A percentile compares a stretch with the other conserved stretches of the same genome.
Conservation (phyloP, 2,888 invertebrate species). For the Lepidonotus clava region DNA sequence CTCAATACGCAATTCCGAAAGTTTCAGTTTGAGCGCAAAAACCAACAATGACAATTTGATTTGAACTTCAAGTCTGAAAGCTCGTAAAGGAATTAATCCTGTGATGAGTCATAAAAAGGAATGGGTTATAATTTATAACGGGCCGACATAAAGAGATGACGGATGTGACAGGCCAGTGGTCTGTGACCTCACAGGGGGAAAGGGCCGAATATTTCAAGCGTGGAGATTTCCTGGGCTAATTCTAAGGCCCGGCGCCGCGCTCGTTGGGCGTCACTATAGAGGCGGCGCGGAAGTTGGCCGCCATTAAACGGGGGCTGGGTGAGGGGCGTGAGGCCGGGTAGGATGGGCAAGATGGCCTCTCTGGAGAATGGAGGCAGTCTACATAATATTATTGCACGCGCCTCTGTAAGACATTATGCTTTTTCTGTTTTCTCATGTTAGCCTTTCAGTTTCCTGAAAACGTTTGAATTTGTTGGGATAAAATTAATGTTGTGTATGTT, state of each 20-base stretch:
- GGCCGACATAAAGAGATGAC: background rate
- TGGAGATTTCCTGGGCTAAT: slow-evolving; percentile 16
- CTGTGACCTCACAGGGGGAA: background rate
- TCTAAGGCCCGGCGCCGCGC: background rate
- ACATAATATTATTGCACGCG: too few species aligned
- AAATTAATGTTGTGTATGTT: too few species aligned
- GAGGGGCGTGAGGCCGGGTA: background rate
- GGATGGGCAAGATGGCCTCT: too few species aligned
- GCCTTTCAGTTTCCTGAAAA: too few species aligned
- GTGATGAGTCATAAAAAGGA: background rate
- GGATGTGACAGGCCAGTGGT: background rate
- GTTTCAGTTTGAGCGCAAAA: slow-evolving; percentile 19
- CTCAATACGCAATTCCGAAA: slow-evolving; percentile 38
- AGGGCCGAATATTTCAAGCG: background rate
- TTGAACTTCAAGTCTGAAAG: background rate
- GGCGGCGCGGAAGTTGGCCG: background rate
- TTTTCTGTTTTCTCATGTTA: too few species aligned
- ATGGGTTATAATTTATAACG: background rate
- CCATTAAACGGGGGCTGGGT: background rate
- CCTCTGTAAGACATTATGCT: too few species aligned
- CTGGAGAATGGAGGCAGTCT: too few species aligned
- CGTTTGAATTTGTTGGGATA: too few species aligned
- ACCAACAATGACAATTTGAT: background rate
- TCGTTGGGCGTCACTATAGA: background rate
- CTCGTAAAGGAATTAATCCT: background rate